A percentile compares a stretch with the other conserved stretches of the same genome.
These are phyloP conservation scores for Montifringilla adamsi DNA, from an alignment of 2,113 vertebrate genomes.

Conservation along the genomic window DNA sequence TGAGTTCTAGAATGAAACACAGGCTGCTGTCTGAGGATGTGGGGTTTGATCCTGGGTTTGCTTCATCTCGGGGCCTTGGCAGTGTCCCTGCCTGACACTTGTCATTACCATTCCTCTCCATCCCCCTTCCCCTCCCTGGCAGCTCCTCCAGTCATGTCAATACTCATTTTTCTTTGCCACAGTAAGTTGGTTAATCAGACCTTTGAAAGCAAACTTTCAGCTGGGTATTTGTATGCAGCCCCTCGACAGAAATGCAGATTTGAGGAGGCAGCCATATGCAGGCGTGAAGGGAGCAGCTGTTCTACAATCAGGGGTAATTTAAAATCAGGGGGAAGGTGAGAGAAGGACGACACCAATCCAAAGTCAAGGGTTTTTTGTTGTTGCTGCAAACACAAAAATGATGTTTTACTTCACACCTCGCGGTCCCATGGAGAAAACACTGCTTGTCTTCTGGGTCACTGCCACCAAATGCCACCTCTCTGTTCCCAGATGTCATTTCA, in stretches of 20 bases:
- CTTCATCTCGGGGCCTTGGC: background rate
- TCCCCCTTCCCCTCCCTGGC: background rate
- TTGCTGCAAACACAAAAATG: background rate
- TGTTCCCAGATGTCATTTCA: background rate
- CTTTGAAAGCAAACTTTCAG: conserved; percentile 49
- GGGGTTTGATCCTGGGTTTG: background rate
- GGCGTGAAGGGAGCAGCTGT: conserved; percentile 64
- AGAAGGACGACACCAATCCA: conserved; percentile 45
- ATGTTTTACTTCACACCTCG: conserved; percentile 28
- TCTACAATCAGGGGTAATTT: conserved; percentile 63
- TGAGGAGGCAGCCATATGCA: conserved; percentile 57
- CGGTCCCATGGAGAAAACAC: background rate
- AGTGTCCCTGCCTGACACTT: background rate
- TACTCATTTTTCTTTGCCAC: background rate
- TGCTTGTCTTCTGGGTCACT: background rate
- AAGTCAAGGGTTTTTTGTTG: background rate
- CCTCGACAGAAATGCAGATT: conserved; percentile 55
- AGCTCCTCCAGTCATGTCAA: background rate
- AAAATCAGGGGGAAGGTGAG: conserved; percentile 57
- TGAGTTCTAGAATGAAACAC: background rate
- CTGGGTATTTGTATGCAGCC: conserved; percentile 60
- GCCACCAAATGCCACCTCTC: conserved; percentile 1
- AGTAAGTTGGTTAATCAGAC: background rate
- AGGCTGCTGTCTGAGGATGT: background rate
- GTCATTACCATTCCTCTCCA: background rate